Conservation (phyloP, 1,140 invertebrate species). For the Pygmarrhopalites habei region DNA sequence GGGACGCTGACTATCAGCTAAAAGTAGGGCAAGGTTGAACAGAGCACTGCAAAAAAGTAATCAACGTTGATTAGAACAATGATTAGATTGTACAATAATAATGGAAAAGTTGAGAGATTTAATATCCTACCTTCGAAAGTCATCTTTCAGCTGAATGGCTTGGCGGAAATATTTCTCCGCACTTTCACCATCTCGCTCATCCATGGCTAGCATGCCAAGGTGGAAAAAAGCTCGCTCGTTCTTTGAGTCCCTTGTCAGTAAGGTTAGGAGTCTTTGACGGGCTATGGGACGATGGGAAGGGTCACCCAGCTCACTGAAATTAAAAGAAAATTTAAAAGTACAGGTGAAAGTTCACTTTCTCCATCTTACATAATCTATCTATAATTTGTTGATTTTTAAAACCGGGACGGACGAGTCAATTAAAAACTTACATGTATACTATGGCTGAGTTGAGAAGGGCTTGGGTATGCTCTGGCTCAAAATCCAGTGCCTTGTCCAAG, state of each 20-base stretch:
- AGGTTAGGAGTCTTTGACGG: conserved; percentile 67
- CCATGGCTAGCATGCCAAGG: conserved; percentile 93
- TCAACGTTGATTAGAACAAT: no score
- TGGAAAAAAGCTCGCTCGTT: conserved; percentile 91
- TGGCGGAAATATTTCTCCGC: conserved; percentile 83
- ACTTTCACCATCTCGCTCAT: conserved; percentile 75
- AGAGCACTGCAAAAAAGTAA: conserved; percentile 87
- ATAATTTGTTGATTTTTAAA: no score
- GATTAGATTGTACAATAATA: no score
- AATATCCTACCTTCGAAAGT: conserved; percentile 38
- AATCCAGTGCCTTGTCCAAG: conserved; percentile 83
- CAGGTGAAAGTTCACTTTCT: no score
- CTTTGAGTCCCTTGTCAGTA: conserved; percentile 60
- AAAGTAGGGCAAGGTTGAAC: conserved; percentile 85
- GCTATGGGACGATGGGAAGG: conserved; percentile 69
- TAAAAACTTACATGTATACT: no score
- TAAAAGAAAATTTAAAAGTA: no score
- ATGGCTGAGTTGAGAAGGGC: conserved; percentile 92
- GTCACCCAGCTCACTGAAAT: no score
- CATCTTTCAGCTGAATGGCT: conserved; percentile 60
- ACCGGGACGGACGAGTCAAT: no score
- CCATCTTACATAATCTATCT: no score
- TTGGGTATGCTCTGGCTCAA: conserved; percentile 91
- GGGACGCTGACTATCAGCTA: conserved; percentile 79
- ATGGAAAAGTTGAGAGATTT: no score